Conservation (phyloP, 1,140 invertebrate genomes). For the Harpegnathos saltator region DNA sequence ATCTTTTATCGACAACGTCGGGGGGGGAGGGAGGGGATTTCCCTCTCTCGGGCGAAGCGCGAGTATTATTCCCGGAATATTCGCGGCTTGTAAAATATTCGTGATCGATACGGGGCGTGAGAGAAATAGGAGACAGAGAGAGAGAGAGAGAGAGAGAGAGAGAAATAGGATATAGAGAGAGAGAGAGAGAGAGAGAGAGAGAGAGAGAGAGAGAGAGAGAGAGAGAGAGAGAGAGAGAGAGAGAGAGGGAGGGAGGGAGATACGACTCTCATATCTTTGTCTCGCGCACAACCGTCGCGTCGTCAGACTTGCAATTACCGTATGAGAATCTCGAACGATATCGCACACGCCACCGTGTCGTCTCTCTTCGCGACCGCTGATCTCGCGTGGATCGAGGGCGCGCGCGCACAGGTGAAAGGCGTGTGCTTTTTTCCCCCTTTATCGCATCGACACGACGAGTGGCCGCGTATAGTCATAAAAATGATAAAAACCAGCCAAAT, state of each 20-base stretch:
- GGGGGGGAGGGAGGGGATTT: too few relatives aligned
- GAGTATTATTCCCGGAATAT: slow-evolving; percentile 19
- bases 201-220: not conserved
- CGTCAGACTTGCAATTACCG: slow-evolving; percentile 17
- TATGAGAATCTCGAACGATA: not conserved
- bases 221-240: not conserved
- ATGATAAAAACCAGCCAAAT: slow-evolving; percentile 46
- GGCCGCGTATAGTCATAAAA: slow-evolving; percentile 31
- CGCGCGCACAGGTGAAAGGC: slow-evolving; percentile 41
- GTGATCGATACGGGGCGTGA: not conserved
- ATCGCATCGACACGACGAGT: slow-evolving; percentile 3
- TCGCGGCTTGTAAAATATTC: slow-evolving; percentile 13
- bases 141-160: too few relatives aligned
- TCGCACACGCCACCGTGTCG: too few relatives aligned
- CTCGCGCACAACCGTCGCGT: not conserved
- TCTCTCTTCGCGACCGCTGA: not conserved
- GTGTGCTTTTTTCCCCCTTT: not conserved
- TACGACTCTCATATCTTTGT: too few relatives aligned
- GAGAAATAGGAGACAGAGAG: too few relatives aligned
- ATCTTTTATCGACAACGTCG: slow-evolving; percentile 1
- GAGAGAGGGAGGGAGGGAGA: too few relatives aligned
- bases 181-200: too few relatives aligned
- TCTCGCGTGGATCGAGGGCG: slow-evolving; percentile 22
- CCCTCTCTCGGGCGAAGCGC: not conserved
- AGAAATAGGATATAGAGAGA: not conserved